Conservation (phyloP, 2,888 invertebrate species). For the Lycophotia porphyrea region DNA sequence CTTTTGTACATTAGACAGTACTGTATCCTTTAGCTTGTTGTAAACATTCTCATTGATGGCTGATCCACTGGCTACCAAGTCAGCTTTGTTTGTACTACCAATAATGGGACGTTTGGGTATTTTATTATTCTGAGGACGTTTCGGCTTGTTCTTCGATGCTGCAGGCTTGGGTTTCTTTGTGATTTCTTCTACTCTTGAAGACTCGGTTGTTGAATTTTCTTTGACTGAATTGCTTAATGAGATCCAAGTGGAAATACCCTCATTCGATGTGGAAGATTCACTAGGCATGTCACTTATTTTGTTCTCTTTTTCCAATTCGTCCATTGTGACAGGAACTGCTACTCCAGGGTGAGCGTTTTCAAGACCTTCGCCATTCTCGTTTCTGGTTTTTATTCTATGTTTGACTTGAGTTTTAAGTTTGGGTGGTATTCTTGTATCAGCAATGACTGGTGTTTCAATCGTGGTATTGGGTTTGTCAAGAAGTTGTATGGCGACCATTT, state of each 20-base stretch:
- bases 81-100: constrained; percentile 86
- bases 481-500: constrained; percentile 90
- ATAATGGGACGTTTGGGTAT: constrained; percentile 82
- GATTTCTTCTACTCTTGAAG: constrained; percentile 80
- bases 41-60: constrained; percentile 88
- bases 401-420: constrained; percentile 90
- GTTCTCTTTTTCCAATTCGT: constrained; percentile 91
- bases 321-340: constrained; percentile 92
- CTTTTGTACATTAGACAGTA: constrained; percentile 89
- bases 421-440: constrained; percentile 92
- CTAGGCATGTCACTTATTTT: constrained; percentile 76
- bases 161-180: constrained; percentile 81
- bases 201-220: constrained; percentile 82
- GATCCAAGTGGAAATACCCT: constrained; percentile 94
- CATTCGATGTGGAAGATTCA: constrained; percentile 90
- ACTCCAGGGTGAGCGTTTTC: constrained; percentile 92
- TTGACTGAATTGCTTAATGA: constrained; percentile 90
- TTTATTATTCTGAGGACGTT: constrained; percentile 82
- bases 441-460: constrained; percentile 82
- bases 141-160: constrained; percentile 80
- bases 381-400: constrained; percentile 84
- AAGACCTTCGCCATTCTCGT: constrained; percentile 79
- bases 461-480: constrained; percentile 86
- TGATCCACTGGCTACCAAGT: constrained; percentile 86
- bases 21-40: constrained; percentile 91